A percentile compares a stretch with the other conserved stretches of the same genome.
Evolutionary conservation across 2,888 invertebrate species (phyloP).

Genomic region (Nomada ruficornis): DNA sequence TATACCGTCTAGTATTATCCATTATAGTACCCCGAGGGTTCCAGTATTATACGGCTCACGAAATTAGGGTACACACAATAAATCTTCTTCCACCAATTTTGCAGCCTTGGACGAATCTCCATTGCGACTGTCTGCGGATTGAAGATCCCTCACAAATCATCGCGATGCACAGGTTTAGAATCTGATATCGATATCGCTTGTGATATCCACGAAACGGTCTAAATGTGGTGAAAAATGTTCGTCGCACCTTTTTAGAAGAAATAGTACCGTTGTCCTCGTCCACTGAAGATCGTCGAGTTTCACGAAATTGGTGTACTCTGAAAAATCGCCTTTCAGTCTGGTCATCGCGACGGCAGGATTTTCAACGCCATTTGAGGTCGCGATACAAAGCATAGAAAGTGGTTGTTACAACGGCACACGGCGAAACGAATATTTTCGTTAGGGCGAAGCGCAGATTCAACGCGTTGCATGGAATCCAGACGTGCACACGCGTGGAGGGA

Average conservation of each 20-base stretch:
- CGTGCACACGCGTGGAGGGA: not conserved
- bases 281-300: not conserved
- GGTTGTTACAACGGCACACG: conserved; percentile 1
- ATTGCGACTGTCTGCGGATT: conserved; percentile 39
- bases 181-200: conserved; percentile 25
- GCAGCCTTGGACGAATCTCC: conserved; percentile 19
- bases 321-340: not conserved
- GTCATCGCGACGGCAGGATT: conserved; percentile 11
- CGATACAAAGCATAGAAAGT: not conserved
- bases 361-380: not conserved
- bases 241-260: not conserved
- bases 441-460: conserved; percentile 43
- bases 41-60: not conserved
- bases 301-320: not conserved
- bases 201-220: conserved; percentile 32
- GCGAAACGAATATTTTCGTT: conserved; percentile 37
- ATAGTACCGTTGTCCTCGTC: not conserved
- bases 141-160: conserved; percentile 61
- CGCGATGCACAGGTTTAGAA: conserved; percentile 46
- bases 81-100: conserved; percentile 57
- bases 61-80: conserved; percentile 45
- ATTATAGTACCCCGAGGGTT: too few species aligned
- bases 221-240: conserved; percentile 29
- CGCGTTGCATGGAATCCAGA: conserved; percentile 28
- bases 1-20: too few species aligned